Evolutionary conservation across 2,888 invertebrate genomes (phyloP).

Genomic region (Macropis europaea): DNA sequence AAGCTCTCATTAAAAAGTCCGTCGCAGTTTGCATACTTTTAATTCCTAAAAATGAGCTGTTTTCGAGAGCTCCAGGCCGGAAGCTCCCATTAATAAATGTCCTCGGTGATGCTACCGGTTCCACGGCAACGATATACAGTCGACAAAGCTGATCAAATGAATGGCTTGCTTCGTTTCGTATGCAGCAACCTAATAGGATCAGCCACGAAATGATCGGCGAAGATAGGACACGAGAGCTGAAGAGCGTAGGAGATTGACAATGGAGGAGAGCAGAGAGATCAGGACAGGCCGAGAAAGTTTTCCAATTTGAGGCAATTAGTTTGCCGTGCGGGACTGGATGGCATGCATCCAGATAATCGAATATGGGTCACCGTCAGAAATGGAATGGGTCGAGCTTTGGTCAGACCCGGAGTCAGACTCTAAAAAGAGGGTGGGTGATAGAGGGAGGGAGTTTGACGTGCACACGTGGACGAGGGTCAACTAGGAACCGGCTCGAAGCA

Average conservation of each 20-base stretch:
- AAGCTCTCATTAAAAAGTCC: too few relatives aligned
- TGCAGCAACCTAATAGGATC: too few relatives aligned
- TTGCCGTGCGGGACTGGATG: constrained; percentile 58
- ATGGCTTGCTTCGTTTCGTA: too few relatives aligned
- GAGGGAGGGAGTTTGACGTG: constrained; percentile 22
- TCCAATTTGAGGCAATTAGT: constrained; percentile 74
- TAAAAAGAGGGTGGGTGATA: neutral
- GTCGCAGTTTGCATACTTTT: too few relatives aligned
- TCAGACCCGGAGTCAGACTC: constrained; percentile 40
- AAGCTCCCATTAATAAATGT: too few relatives aligned
- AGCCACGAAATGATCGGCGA: neutral
- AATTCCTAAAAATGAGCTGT: too few relatives aligned
- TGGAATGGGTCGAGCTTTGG: constrained; percentile 55
- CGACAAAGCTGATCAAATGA: too few relatives aligned
- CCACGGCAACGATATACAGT: too few relatives aligned
- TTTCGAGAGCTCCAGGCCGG: too few relatives aligned
- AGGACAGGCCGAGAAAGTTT: constrained; percentile 65
- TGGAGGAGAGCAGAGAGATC: constrained; percentile 14
- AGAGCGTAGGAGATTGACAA: constrained; percentile 37
- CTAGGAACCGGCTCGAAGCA: constrained; percentile 17
- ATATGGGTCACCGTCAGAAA: constrained; percentile 61
- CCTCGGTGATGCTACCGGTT: too few relatives aligned
- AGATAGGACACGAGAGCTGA: constrained; percentile 9
- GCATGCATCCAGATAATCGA: constrained; percentile 68
- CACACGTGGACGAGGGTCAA: constrained; percentile 46